Base-by-base conservation (phyloP, 2,888 invertebrate genomes). In the Baronia brevicornis region DNA sequence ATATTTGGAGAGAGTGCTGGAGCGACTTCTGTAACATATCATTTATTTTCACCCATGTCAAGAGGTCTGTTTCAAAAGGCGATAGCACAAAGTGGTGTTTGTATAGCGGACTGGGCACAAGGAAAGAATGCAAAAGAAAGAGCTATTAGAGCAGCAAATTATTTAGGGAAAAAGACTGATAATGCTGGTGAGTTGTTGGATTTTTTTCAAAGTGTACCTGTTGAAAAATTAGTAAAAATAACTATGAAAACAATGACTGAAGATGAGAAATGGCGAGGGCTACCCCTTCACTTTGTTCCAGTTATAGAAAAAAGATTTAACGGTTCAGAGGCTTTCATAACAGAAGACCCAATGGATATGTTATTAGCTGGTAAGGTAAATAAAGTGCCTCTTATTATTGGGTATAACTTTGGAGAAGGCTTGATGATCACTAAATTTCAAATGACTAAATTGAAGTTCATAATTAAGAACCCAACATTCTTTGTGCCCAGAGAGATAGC, bases 1-100 rank as follows among this genome's bases (percentile, higher is more conserved):
- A 42, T 75, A 12, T 65, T 66, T 36, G 77, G 74, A 3, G 61
- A 67, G 30, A 69, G 70, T 35, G 62, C 72, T 2, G 77, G 77
- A 2, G 63, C 60, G 0, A 55, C 63, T 0, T 59, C 62, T 2
- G 68, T 65, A 0, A 68, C 69, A 0, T 57, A 59, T 27, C 67
- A 72, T 22, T 51, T 74, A 53, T 27, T 72, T 5, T 70, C 72
- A 3, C 63, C 69, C 0, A 57, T 66, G 54, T 65, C 73, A 0
- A 45, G 44, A 46, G 68, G 66, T 9, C 33, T 74, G 14, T 71
- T 71, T 30, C 54, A 67, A 28, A 57, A 58, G 51, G 66, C 55
- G 0, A 71, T 72, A 25, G 46, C 59, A 1, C 65, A 71, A 29
- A 69, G 70, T 45, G 71, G 67, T 0, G 53, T 54, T 1, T 55